A percentile compares a stretch with the other conserved stretches of the same genome.
phyloP scores from a whole-genome alignment of 2,113 vertebrate species.

The Hydrolagus affinis region DNA sequence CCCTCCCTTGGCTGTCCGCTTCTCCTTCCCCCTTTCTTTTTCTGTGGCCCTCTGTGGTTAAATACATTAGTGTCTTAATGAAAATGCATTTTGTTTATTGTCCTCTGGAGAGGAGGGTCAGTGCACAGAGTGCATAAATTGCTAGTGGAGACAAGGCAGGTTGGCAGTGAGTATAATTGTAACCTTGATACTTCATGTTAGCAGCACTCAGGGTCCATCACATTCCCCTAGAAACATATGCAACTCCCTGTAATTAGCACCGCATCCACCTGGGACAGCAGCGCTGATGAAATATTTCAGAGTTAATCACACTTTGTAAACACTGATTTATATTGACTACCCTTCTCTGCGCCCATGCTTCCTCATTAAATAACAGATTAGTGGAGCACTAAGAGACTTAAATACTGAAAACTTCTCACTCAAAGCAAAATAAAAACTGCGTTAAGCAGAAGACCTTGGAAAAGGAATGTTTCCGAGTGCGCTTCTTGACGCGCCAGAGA shows the following conservation, averaged over 20 bases:
- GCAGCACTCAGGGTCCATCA: slow-evolving; percentile 50
- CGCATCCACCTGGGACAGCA: slow-evolving; percentile 66
- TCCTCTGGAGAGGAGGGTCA: slow-evolving; percentile 64
- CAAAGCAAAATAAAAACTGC: slow-evolving; percentile 57
- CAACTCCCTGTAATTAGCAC: slow-evolving; percentile 73
- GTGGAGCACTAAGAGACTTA: slow-evolving; percentile 63
- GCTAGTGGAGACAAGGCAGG: slow-evolving; percentile 59
- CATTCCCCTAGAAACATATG: slow-evolving; percentile 55
- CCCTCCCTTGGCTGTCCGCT: slow-evolving; percentile 53
- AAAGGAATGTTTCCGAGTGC: slow-evolving; percentile 14
- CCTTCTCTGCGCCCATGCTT: slow-evolving; percentile 89
- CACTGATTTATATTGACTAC: slow-evolving; percentile 99
- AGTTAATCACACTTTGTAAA: slow-evolving; percentile 95
- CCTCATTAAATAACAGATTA: slow-evolving; percentile 98
- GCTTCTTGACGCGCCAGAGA: background rate
- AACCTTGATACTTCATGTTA: slow-evolving; percentile 60
- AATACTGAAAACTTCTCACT: slow-evolving; percentile 65
- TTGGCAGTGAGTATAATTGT: slow-evolving; percentile 54
- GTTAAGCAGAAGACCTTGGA: slow-evolving; percentile 39
- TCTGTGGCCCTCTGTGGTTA: slow-evolving; percentile 59
- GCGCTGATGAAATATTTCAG: slow-evolving; percentile 88
- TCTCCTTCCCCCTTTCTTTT: slow-evolving; percentile 42
- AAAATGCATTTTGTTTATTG: slow-evolving; percentile 75
- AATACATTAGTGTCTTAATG: slow-evolving; percentile 75
- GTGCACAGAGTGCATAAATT: slow-evolving; percentile 67